Evolutionary conservation across 92 coral and sea anemone species (phyloP).

Genomic region (Actinostola sp.): DNA sequence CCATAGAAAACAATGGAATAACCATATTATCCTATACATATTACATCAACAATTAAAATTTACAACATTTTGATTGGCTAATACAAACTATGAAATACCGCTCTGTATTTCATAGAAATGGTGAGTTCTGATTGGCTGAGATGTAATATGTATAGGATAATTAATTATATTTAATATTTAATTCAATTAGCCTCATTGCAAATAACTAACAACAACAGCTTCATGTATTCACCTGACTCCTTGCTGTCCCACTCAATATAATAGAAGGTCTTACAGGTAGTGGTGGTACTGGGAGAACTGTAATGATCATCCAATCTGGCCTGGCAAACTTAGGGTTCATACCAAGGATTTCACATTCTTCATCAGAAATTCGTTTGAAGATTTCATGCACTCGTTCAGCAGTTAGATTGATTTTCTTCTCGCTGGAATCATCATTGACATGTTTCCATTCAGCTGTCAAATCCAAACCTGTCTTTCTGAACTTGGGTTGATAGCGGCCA

Average conservation of each 20-base stretch:
- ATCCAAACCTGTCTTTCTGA: constrained; percentile 84
- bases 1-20: no score
- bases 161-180: no score
- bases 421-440: constrained; percentile 95
- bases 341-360: constrained; percentile 95
- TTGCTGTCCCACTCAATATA: constrained; percentile 95
- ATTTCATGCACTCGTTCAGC: constrained; percentile 99
- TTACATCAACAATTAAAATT: no score
- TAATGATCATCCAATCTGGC: constrained; percentile 98
- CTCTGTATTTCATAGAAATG: no score
- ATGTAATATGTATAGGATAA: no score
- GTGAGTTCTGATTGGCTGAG: no score
- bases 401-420: constrained; percentile 92
- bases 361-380: constrained; percentile 95
- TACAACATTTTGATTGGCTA: no score
- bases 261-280: constrained; percentile 97
- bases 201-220: no score
- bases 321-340: constrained; percentile 86
- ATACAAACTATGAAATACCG: no score
- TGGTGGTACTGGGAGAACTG: constrained; percentile 98
- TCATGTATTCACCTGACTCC: constrained; percentile 82
- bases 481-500: constrained; percentile 97
- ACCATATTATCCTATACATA: no score
- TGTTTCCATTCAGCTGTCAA: constrained; percentile 99
- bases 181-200: no score